Base-by-base conservation (phyloP, 2,888 invertebrate species). In the Cantharis flavilabris region DNA sequence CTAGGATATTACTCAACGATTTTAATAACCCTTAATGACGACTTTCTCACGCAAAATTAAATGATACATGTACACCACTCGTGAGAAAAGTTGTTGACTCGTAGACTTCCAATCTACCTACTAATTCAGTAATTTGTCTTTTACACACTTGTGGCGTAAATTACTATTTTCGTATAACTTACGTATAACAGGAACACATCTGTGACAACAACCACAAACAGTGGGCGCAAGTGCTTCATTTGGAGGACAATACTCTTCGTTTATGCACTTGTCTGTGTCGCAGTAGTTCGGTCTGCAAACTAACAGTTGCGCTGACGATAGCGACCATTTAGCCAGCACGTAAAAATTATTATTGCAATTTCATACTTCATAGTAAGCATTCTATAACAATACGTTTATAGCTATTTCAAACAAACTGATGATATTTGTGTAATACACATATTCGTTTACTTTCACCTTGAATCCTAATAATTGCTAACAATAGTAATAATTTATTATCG, bases 101-200 rank as follows among this genome's bases (percentile, higher is more conserved):
- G 23, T 1, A 5, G 5, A 23, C 7, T 23, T 16, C 16, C 16
- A 16, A 16, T 16, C 16, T 16, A 16, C 4, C 23, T 23, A 23
- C 23, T 23, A 5, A 4, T 23, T 7, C 23, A 23, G 23, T 23
- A 23, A 23, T 23, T 23, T 5, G 23, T 7, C 23, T 23, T 23
- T 23, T 23, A 1, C 16, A 16, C 7, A 23, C 23, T 23, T 4
- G 4, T 23, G 4, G 23, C 23, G 23, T 23, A 23, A 23, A 28
- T 9, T 28, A 10, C 28, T 10, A 28, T 28, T 10, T 9, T 2
- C 20, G 10, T 30, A 11, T 10, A 10, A 71, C 71, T 71, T 26
- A 71, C 71, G 63, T 11, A 71, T 14, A 26, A 71, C 62, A 23
- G 71, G 71, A 20, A 71, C 71, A 62, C 71, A 71, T 71, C 16